Evolutionary conservation across 2,797 vertebrate species (phyloP).

Genomic region (Eidolon dupreanum): DNA sequence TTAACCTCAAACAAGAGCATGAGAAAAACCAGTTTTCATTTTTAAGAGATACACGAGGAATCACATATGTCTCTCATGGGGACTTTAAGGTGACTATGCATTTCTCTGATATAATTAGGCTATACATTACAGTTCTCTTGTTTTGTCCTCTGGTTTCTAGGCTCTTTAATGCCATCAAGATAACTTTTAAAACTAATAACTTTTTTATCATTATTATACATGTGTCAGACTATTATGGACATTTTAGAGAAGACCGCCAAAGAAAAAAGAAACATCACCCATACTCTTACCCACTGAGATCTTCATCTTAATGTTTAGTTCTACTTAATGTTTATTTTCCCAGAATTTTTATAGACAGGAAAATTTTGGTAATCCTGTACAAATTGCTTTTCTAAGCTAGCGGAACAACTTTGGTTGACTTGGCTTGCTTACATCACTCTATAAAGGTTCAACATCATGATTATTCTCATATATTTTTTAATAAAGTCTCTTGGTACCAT

Average conservation of each 20-base stretch:
- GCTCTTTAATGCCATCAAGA: neutral
- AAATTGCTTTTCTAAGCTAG: conserved; percentile 57
- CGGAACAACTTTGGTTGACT: neutral
- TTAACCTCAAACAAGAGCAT: conserved; percentile 55
- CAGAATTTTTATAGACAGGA: neutral
- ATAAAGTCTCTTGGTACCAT: neutral
- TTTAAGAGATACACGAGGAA: neutral
- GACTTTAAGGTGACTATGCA: neutral
- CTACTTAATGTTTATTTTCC: conserved; percentile 17
- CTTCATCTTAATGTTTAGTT: neutral
- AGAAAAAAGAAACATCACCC: neutral
- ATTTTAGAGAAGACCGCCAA: conserved; percentile 12
- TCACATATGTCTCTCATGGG: conserved; percentile 22
- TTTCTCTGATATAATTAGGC: neutral
- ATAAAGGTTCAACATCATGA: neutral
- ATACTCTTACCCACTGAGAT: neutral
- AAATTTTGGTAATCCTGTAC: conserved; percentile 31
- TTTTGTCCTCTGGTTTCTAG: neutral
- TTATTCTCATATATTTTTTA: neutral
- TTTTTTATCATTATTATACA: conserved; percentile 28
- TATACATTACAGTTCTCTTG: neutral
- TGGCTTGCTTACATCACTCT: neutral
- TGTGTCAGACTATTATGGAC: neutral
- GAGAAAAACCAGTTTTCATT: conserved; percentile 61
- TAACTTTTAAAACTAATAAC: conserved; percentile 20